Evolutionary conservation across 2,888 invertebrate genomes (phyloP), one percentile per base, ranked within the genome.

Genomic region (Heliconius charithonia): DNA sequence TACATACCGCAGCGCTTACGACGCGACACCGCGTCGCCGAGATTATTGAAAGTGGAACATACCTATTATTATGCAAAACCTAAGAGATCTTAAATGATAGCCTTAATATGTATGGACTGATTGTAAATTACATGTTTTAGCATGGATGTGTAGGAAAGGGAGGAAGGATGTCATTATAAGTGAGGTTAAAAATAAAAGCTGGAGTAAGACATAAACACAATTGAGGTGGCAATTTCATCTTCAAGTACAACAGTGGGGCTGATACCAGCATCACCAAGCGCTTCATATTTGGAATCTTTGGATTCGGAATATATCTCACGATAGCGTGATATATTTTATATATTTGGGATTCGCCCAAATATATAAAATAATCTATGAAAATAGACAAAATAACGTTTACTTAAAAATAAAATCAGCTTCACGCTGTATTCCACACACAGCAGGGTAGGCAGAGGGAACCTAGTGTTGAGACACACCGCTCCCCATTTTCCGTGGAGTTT

Each of bases 21-120:
- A 65, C 63, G 74, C 74, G 74, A 74, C 74, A 74, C 74, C 63
- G 63, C 74, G 74, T 74, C 74, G 74, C 74, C 74, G 45, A 65
- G 41, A 74, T 74, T 74, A 74, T 74, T 74, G 63, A 74, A 74
- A 74, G 41, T 74, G 41, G 74, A 74, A 74, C 74, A 65, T 72
- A 69, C 25, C 69, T 69, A 69, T 69, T 41, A 72, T 74, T 74
- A 74, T 74, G 63, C 74, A 74, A 63, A 74, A 74, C 74, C 62
- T 59, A 72, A 72, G 62, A 74, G 62, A 65, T 65, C 25, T 62
- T 27, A 74, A 63, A 74, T 73, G 62, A 73, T 62, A 37, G 73
- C 73, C 9, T 37, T 62, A 62, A 62, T 63, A 63, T 37, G 41
- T 63, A 74, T 19, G 32, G 41, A 45, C 19, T 72, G 32, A n/a